Base-by-base conservation (phyloP, 2,113 vertebrate species). In the Carassius gibelio region DNA sequence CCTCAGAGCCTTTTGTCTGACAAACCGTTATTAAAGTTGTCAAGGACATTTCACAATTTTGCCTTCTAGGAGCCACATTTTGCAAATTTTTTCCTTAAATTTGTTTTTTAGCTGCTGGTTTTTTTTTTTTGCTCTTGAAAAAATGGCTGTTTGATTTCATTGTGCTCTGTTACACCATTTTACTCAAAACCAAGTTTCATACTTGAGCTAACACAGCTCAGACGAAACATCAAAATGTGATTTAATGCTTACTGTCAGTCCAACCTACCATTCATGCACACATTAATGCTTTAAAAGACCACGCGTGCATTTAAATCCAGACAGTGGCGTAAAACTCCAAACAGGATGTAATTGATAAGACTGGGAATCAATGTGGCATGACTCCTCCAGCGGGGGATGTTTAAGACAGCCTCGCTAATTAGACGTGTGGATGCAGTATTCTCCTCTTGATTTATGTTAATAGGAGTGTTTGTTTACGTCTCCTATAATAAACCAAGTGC, bases 401-500 rank as follows among this genome's bases (percentile, higher is more conserved):
- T 84, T 76, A 89, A 85, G 61, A 45, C 76, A 45, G 62, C 59
- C 79, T 81, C 14, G 66, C 76, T 89, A 88, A 87, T 90, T 85
- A 85, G 74, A 83, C 38, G 19, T 9, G 55, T 26, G 72, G 38
- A 86, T 50, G 48, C 79, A 57, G 61, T 61, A 76, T 84, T 85
- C 48, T 71, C 57, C 74, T 48, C 61, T 36, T 84, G 83, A 89
- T 85, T 88, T 87, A 89, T 85, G 82, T 86, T 86, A 83, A 86
- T 78, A 82, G 62, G 72, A 78, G 21, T 79, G 84, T 86, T 80
- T 89, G 87, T 88, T 82, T 87, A 83, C 83, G 69, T 82, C 75
- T 59, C 52, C 19, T 30, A 82, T 85, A 86, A 87, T 89, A 82
- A 89, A 82, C 69, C 10, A n/a, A 81, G 83, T 83, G 76, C 62